Evolutionary conservation across 2,797 vertebrate species (phyloP).

Genomic region (Meriones psammophilus): DNA sequence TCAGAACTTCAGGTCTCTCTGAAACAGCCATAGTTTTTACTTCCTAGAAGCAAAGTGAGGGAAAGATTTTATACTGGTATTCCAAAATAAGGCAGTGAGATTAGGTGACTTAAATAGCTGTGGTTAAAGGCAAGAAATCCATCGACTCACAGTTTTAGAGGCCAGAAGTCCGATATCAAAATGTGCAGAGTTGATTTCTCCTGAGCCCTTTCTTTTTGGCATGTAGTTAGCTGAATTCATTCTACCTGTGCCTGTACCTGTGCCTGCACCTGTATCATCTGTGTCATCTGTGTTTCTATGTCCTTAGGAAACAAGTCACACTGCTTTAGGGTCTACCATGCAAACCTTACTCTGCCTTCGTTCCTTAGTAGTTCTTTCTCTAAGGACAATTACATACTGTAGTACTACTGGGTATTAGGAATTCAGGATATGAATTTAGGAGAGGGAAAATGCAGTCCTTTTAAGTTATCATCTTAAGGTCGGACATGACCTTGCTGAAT

Average conservation of each 20-base stretch:
- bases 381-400: neutral
- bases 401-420: neutral
- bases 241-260: neutral
- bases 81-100: neutral
- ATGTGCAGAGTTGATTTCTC: neutral
- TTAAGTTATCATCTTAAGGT: neutral
- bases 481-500: neutral
- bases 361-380: slow-evolving; percentile 1
- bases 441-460: neutral
- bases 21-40: neutral
- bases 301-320: neutral
- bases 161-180: neutral
- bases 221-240: neutral
- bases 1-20: neutral
- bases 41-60: neutral
- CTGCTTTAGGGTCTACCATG: neutral
- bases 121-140: neutral
- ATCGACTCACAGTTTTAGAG: neutral
- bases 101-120: neutral
- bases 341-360: neutral
- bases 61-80: neutral
- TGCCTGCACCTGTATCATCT: neutral
- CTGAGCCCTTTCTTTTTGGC: neutral
- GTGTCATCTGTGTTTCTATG: neutral
- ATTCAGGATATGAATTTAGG: neutral